Percentiles rank a stretch among this genome's conserved stretches.
phyloP scores from a whole-genome alignment of 2,113 vertebrate species.

The Corythaixoides concolor region DNA sequence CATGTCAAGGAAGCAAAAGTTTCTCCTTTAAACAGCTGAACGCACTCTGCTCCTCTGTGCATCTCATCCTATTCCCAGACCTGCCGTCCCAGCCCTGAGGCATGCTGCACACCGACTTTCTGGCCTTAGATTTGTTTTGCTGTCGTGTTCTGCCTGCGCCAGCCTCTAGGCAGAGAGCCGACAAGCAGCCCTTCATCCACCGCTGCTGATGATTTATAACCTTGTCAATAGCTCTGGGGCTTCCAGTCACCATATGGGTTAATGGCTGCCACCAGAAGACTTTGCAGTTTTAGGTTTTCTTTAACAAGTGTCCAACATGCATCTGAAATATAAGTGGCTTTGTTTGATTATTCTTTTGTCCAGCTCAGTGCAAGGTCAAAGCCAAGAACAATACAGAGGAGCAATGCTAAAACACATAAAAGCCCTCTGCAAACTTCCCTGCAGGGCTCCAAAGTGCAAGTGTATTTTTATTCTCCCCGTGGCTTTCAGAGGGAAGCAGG shows the following conservation, averaged over 20 bases:
- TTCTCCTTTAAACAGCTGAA: neutral
- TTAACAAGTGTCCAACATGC: slow-evolving; percentile 8
- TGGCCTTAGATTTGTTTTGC: slow-evolving; percentile 17
- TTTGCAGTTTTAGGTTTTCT: neutral
- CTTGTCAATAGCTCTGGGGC: neutral
- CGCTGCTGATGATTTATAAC: slow-evolving; percentile 16
- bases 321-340: slow-evolving; percentile 19
- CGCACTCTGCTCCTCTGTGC: neutral
- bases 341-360: neutral
- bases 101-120: neutral
- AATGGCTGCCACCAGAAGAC: slow-evolving; percentile 1
- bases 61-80: neutral
- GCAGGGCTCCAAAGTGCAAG: neutral
- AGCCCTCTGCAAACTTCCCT: slow-evolving; percentile 9
- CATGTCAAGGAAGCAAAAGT: neutral
- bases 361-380: slow-evolving; percentile 42
- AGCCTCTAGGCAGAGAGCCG: neutral
- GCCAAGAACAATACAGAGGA: slow-evolving; percentile 14
- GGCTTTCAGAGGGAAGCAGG: neutral
- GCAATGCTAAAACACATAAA: slow-evolving; percentile 26
- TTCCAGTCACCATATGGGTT: neutral
- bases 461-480: neutral
- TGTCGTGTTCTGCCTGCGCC: neutral
- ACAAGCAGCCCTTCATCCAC: neutral
- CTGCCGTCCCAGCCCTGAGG: neutral